These are phyloP conservation scores for Steinernema feltiae DNA, from an alignment of 1,140 invertebrate species.

Conservation along the genomic window DNA sequence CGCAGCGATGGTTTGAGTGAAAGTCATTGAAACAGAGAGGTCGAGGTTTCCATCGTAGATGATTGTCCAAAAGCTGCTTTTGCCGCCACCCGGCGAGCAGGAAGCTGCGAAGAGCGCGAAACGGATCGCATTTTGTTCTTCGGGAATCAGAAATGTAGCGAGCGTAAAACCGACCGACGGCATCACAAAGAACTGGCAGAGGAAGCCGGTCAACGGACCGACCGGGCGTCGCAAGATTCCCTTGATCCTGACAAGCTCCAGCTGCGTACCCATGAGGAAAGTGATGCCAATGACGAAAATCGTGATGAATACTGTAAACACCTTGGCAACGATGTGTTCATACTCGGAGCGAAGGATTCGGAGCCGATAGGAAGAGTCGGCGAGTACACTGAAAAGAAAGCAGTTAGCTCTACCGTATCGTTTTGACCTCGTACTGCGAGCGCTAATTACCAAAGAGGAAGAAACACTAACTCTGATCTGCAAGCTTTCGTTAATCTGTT, in stretches of 20 bases:
- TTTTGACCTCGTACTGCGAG: too few species aligned
- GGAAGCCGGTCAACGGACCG: conserved; percentile 59
- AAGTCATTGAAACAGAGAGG: conserved; percentile 62
- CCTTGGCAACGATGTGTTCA: conserved; percentile 20
- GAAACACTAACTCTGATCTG: not conserved
- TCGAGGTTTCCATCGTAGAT: conserved; percentile 61
- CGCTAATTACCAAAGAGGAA: too few species aligned
- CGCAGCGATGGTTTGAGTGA: conserved; percentile 72
- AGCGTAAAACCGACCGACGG: conserved; percentile 36
- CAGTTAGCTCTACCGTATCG: too few species aligned
- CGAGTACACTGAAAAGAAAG: not conserved
- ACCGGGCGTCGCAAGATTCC: conserved; percentile 50
- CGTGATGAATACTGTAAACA: conserved; percentile 30
- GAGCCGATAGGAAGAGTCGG: conserved; percentile 4
- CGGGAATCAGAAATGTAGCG: conserved; percentile 23
- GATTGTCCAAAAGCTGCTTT: conserved; percentile 61
- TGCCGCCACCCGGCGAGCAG: conserved; percentile 61
- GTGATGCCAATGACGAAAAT: conserved; percentile 35
- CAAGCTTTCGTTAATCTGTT: too few species aligned
- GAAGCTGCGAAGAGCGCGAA: conserved; percentile 61
- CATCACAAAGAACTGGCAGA: conserved; percentile 60
- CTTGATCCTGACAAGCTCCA: conserved; percentile 27
- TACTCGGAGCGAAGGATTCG: conserved; percentile 17
- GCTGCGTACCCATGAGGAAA: conserved; percentile 40
- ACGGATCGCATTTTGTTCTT: conserved; percentile 45